Conservation (phyloP, 2,113 vertebrate genomes). For the Heptranchias perlo region DNA sequence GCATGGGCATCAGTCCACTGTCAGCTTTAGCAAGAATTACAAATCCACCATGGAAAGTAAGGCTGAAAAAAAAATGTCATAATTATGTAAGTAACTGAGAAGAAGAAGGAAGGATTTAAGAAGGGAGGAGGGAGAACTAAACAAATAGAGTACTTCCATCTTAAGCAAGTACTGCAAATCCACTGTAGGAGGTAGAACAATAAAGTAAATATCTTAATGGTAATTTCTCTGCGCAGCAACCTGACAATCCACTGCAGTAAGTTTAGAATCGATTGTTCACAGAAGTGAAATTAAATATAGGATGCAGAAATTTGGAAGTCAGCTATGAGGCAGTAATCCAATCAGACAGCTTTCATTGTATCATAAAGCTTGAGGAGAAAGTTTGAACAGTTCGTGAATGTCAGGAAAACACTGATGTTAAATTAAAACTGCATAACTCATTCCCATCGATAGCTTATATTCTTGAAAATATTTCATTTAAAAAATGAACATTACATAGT, state of each 20-base stretch:
- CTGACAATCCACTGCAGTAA: neutral
- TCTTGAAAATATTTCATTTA: neutral
- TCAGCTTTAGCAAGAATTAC: neutral
- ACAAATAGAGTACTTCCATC: neutral
- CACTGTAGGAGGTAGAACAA: neutral
- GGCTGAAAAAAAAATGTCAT: no score
- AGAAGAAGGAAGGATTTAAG: no score
- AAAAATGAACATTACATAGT: neutral
- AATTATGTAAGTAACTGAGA: neutral
- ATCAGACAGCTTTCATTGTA: neutral
- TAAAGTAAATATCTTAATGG: neutral
- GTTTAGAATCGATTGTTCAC: constrained; percentile 1
- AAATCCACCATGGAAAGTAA: neutral
- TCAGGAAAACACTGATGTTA: neutral
- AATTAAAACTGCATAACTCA: neutral
- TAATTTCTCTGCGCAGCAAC: neutral
- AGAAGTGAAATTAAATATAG: neutral
- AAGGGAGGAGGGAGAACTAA: no score
- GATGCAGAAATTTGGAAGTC: neutral
- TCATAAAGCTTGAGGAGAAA: neutral
- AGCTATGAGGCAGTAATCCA: neutral
- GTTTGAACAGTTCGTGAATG: neutral
- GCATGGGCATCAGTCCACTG: neutral
- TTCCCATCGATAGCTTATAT: neutral
- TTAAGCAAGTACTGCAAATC: neutral